Evolutionary conservation across 1,140 invertebrate genomes (phyloP), one percentile per base, ranked within the genome.

Genomic region (Linepithema humile): DNA sequence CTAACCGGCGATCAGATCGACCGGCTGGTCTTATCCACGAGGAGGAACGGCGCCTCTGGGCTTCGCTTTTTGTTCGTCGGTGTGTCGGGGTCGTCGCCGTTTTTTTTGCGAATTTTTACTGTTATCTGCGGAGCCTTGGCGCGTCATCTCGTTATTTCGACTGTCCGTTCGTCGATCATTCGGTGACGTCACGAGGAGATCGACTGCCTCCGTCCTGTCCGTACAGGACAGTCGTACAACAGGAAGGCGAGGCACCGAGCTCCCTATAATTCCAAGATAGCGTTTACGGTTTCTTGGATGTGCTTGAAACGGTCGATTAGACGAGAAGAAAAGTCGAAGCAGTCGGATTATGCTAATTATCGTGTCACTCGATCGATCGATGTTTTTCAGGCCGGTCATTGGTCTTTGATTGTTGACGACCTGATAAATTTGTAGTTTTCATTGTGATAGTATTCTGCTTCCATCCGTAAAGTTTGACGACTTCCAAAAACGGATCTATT

Each of bases 1-100:
- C 92, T 92, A 92, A 92, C 89, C 82, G 75, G 55, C 59, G 82
- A 70, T 83, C 80, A 90, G 87, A 90, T 91, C 83, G 89, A 86
- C 83, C 89, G 89, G 90, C 91, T 90, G 86, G 88, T 91, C 90
- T 92, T 91, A 92, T 93, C 84, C 89, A 29, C 65, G 67, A 84
- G 40, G 59, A 87, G 78, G 38, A 26, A 72, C 9, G 55, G 65
- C 85, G 89, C 87, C 88, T 90, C 84, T 86, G 86, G 88, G 64
- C 82, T 83, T 82, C 82, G 69, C 82, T 89, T 69, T 87, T 82
- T 69, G 59, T 88, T 89, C 86, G 84, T 20, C 50, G 15, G 6
- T 85, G n/a, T n/a, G 75, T 80, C 70, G 82, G 77, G 78, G 87
- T 83, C n/a, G 75, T 89, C 78, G 62, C 48, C 40, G 43, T 75